A percentile compares a stretch with the other conserved stretches of the same genome.
These are phyloP conservation scores for Ametastegia equiseti DNA, from an alignment of 2,888 invertebrate species.

Conservation along the genomic window DNA sequence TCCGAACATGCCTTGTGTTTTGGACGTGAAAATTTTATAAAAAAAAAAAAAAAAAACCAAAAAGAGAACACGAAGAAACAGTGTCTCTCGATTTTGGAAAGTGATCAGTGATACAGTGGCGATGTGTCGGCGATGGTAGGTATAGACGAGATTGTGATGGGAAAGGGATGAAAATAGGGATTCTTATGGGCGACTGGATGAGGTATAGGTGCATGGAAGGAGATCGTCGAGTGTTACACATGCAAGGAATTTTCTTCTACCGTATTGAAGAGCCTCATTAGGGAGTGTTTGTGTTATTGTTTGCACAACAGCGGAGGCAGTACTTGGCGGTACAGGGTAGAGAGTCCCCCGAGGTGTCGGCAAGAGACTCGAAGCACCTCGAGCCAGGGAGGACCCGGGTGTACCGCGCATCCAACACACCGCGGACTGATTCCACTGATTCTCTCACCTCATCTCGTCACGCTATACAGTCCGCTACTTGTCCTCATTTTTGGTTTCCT, in stretches of 20 bases:
- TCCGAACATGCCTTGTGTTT: too few species aligned
- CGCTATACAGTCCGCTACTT: conserved; percentile 65
- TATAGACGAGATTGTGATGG: neutral
- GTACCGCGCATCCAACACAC: conserved; percentile 26
- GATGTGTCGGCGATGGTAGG: neutral
- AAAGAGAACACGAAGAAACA: neutral
- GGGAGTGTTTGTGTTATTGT: conserved; percentile 74
- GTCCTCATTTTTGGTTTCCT: conserved; percentile 75
- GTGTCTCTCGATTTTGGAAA: neutral
- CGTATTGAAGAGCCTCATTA: conserved; percentile 75
- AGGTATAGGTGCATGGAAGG: conserved; percentile 25
- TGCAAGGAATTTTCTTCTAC: conserved; percentile 47
- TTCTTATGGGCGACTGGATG: neutral
- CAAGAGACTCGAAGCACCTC: conserved; percentile 47
- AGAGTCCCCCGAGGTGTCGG: conserved; percentile 74
- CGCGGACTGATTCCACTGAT: conserved; percentile 71
- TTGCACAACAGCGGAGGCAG: conserved; percentile 62
- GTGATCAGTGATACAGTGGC: neutral
- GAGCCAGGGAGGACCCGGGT: conserved; percentile 23
- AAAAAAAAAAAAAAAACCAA: too few species aligned
- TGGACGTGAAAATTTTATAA: too few species aligned
- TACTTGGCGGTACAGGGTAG: conserved; percentile 65
- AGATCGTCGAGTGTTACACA: conserved; percentile 33
- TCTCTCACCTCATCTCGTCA: conserved; percentile 67
- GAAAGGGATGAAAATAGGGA: conserved; percentile 7